Conservation (phyloP, 2,797 vertebrate species). For the Dicrostonyx torquatus region DNA sequence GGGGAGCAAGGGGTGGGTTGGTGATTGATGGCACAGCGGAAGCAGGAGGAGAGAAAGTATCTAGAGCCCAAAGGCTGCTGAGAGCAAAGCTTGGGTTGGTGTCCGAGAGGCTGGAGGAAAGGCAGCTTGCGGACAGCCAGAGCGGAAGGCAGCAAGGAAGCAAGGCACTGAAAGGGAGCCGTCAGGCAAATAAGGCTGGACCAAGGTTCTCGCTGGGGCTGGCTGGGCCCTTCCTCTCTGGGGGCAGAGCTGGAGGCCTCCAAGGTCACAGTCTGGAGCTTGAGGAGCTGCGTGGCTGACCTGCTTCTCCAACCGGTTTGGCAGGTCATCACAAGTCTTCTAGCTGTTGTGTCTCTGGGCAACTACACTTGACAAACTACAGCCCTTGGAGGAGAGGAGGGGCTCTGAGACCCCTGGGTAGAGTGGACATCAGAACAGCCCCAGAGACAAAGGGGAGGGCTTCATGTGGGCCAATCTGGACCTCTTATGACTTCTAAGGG, state of each 20-base stretch:
- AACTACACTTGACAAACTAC: slow-evolving; percentile 45
- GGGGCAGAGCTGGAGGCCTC: background rate
- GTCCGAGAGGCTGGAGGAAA: background rate
- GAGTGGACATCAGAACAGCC: background rate
- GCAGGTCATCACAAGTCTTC: slow-evolving; percentile 54
- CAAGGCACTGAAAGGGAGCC: background rate
- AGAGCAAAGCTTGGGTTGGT: background rate
- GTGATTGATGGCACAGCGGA: background rate
- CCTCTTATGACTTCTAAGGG: background rate
- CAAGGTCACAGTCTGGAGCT: slow-evolving; percentile 6
- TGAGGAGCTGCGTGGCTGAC: slow-evolving; percentile 15
- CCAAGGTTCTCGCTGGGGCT: background rate
- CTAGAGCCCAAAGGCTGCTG: background rate
- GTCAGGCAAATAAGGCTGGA: background rate
- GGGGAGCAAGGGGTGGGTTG: background rate
- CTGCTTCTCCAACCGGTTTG: slow-evolving; percentile 73
- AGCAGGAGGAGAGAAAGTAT: background rate
- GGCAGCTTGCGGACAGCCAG: background rate
- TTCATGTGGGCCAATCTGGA: background rate
- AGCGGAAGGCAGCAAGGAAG: background rate
- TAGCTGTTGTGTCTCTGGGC: slow-evolving; percentile 38
- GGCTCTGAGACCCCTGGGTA: background rate
- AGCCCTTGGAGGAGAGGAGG: background rate
- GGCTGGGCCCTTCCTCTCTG: background rate
- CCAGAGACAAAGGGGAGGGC: background rate